Percentiles rank a stretch among this genome's conserved stretches.
These are phyloP conservation scores for Syngnathus rostellatus DNA, from an alignment of 2,797 vertebrate genomes.

Conservation along the genomic window DNA sequence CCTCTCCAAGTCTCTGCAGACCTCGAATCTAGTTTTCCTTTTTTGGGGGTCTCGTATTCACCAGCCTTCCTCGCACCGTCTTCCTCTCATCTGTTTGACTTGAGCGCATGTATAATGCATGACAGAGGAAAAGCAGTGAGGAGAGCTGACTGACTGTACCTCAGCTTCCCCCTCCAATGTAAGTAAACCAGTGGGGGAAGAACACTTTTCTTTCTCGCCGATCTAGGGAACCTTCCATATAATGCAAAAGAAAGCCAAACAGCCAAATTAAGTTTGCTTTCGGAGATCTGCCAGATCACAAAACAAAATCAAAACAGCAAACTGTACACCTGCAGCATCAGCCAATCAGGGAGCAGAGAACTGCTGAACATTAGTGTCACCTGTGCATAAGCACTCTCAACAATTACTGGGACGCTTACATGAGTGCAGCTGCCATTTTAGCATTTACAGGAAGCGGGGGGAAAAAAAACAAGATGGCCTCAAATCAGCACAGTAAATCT, in stretches of 20 bases:
- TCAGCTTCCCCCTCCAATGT: slow-evolving; percentile 32
- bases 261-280: background rate
- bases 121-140: slow-evolving; percentile 46
- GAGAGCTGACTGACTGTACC: slow-evolving; percentile 59
- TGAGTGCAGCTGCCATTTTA: background rate
- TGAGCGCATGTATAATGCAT: slow-evolving; percentile 70
- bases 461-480: slow-evolving; percentile 5
- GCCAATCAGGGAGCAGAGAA: no score
- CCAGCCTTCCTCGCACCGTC: slow-evolving; percentile 35
- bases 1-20: background rate
- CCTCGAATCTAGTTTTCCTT: background rate
- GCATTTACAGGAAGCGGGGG: background rate
- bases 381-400: no score
- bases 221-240: background rate
- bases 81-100: slow-evolving; percentile 51
- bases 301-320: no score
- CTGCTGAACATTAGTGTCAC: no score
- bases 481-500: slow-evolving; percentile 28
- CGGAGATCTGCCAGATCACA: no score
- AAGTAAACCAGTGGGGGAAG: slow-evolving; percentile 45
- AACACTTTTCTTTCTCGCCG: background rate
- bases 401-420: no score
- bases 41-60: slow-evolving; percentile 13
- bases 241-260: background rate
- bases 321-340: no score